These are phyloP conservation scores for Macheiramphus alcinus DNA, from an alignment of 2,113 vertebrate species.

Conservation along the genomic window DNA sequence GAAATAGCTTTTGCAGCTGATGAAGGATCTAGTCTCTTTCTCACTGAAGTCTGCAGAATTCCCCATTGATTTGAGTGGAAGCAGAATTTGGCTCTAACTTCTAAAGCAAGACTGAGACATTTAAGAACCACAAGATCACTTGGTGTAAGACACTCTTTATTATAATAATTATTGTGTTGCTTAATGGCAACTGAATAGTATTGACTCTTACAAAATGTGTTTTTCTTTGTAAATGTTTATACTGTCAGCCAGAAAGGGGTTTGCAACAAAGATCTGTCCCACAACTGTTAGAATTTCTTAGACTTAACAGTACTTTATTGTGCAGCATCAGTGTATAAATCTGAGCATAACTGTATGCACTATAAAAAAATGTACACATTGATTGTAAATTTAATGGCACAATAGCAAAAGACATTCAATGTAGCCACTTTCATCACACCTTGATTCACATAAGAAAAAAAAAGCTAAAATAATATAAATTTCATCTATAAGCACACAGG, in stretches of 20 bases:
- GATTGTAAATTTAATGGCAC: background rate
- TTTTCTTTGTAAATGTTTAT: slow-evolving; percentile 32
- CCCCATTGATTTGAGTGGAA: background rate
- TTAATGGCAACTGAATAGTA: slow-evolving; percentile 10
- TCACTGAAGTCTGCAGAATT: background rate
- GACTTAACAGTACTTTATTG: background rate
- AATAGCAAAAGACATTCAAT: background rate
- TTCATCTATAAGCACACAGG: background rate
- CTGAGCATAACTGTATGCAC: background rate
- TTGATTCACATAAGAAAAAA: background rate
- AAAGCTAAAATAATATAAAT: background rate
- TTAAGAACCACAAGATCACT: slow-evolving; percentile 38
- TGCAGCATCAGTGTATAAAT: background rate
- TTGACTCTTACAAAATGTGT: slow-evolving; percentile 47
- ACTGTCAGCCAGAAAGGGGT: background rate
- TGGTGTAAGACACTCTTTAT: slow-evolving; percentile 13
- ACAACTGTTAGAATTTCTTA: background rate
- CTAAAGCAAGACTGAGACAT: slow-evolving; percentile 17
- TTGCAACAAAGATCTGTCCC: background rate
- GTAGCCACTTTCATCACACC: background rate
- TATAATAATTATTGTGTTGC: slow-evolving; percentile 47
- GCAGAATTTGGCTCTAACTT: background rate
- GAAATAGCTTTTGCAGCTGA: background rate
- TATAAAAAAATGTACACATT: background rate
- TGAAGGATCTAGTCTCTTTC: background rate